Evolutionary conservation across 2,797 vertebrate genomes (phyloP), one percentile per base, ranked within the genome.

Genomic region (Nannoperca obscura): DNA sequence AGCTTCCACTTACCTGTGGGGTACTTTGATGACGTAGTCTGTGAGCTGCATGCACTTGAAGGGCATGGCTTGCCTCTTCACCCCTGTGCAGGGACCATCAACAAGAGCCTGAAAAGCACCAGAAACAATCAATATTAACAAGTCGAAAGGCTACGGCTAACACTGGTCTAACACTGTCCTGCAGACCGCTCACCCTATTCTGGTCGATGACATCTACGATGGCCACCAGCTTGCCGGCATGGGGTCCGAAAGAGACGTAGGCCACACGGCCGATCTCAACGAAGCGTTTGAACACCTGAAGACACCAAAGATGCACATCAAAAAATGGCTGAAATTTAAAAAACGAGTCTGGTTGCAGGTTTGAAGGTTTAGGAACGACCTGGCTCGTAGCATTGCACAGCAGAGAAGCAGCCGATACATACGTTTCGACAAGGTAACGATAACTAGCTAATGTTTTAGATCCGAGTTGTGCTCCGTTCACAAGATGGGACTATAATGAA

Each of bases 31-130:
- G 86, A 99, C 96, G 32, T 97, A 98, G 89, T 99, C 97, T 9
- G 98, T 99, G 82, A 99, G 96, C 93, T 99, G 98, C 98, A 99
- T 97, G 87, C 97, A 97, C 86, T 99, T 99, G 94, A 99, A 99
- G 15, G 98, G 97, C 98, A 98, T 97, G 11, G 97, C 89, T 74
- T 99, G 97, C 75, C 98, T 97, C 91, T 95, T 97, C 78, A 99
- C 97, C 7, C 95, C 97, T 52, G 94, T 96, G 95, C 97, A 99
- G 15, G 97, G 97, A 11, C 97, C 97, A 90, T 99, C 98, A 11
- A 99, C 96, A 67, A 99, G 93, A n/a, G 97, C 97, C 97, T 99
- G 34, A 22, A 10, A 63, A 50, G 14, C 0, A 72, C 13, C 62
- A 9, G 1, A 52, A 0, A 5, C 8, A 42, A 4, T 50, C 0